These are phyloP conservation scores for Scarus forsteni DNA, from an alignment of 2,797 vertebrate genomes.

Conservation along the genomic window DNA sequence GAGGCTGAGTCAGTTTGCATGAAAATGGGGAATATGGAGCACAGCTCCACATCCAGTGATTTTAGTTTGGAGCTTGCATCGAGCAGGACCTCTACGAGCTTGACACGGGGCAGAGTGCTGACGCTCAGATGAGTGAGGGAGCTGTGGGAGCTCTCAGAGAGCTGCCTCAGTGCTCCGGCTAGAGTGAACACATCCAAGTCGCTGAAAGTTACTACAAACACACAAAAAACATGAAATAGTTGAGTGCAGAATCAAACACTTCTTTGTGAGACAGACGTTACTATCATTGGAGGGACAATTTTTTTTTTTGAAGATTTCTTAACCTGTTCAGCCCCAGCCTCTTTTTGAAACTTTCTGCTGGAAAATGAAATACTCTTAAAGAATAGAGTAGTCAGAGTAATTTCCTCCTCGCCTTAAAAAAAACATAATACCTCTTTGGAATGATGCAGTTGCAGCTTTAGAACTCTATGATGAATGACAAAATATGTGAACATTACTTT, in stretches of 20 bases:
- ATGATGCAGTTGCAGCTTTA: too few species aligned
- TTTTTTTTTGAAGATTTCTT: too few species aligned
- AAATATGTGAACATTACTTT: too few species aligned
- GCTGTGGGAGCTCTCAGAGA: constrained; percentile 60
- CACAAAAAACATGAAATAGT: neutral
- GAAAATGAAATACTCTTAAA: too few species aligned
- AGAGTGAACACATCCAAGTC: constrained; percentile 55
- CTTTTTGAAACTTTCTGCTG: too few species aligned
- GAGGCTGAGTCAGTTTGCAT: neutral
- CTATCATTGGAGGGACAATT: too few species aligned
- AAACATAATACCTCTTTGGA: too few species aligned
- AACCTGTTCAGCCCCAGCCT: too few species aligned
- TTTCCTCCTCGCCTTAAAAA: too few species aligned
- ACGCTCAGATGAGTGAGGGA: constrained; percentile 67
- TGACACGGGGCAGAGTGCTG: constrained; percentile 46
- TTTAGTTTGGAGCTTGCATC: constrained; percentile 55
- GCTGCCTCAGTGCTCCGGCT: constrained; percentile 63
- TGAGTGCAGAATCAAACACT: neutral
- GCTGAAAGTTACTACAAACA: constrained; percentile 62
- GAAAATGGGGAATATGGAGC: neutral
- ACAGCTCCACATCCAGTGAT: constrained; percentile 70
- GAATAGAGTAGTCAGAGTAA: too few species aligned
- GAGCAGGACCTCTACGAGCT: constrained; percentile 59
- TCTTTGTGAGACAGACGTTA: too few species aligned
- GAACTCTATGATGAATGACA: too few species aligned